Evolutionary conservation across 2,113 vertebrate species (phyloP).

Genomic region (Rhizomys pruinosus): DNA sequence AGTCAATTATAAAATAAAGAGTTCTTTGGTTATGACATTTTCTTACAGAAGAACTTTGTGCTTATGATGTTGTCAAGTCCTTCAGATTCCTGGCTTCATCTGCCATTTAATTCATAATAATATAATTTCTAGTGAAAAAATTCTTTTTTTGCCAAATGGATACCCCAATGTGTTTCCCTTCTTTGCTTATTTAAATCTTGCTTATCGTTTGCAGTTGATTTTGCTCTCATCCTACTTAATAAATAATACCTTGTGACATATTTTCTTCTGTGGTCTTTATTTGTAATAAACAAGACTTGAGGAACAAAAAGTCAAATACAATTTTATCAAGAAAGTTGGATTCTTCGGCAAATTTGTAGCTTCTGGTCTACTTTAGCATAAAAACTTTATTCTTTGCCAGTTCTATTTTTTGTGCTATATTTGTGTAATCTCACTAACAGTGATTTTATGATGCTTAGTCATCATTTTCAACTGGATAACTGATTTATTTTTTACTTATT

Average conservation of each 20-base stretch:
- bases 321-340: conserved; percentile 38
- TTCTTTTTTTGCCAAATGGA: neutral
- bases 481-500: neutral
- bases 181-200: neutral
- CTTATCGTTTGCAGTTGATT: neutral
- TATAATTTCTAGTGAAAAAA: neutral
- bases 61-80: neutral
- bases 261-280: conserved; percentile 32
- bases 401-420: neutral
- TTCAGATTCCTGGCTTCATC: neutral
- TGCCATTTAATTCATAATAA: neutral
- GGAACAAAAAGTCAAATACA: neutral
- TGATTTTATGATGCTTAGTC: neutral
- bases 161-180: neutral
- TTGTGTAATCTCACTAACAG: neutral
- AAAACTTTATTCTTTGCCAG: neutral
- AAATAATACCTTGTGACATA: neutral
- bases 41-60: neutral
- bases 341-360: conserved; percentile 5
- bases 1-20: conserved; percentile 9
- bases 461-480: neutral
- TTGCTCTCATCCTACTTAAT: conserved; percentile 19
- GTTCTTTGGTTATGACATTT: neutral
- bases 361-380: neutral
- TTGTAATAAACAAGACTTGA: neutral